phyloP scores from a whole-genome alignment of 2,113 vertebrate species.

The Guaruba guarouba region DNA sequence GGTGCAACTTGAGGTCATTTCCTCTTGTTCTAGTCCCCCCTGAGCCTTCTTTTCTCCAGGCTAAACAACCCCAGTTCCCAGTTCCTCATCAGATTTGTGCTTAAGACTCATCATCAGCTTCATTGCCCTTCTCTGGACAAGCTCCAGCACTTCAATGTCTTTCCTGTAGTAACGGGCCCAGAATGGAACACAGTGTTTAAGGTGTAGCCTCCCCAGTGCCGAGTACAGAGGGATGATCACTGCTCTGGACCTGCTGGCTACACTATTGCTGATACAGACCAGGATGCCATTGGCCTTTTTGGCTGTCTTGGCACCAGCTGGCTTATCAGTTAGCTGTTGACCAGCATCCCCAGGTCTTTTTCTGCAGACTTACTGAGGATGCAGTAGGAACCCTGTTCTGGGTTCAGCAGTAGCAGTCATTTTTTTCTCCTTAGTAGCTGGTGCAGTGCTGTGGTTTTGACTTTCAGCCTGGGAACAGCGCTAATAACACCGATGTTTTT shows the following conservation, averaged over 20 bases:
- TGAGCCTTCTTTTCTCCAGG: not conserved
- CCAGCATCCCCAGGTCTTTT: not conserved
- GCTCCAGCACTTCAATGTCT: not conserved
- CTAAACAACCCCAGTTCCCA: not conserved
- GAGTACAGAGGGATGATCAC: no score
- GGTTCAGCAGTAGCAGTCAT: no score
- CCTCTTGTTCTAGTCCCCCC: not conserved
- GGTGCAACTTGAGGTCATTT: not conserved
- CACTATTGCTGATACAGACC: not conserved
- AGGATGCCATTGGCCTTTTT: not conserved
- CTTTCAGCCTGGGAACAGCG: no score
- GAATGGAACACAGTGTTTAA: not conserved
- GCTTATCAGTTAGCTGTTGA: not conserved
- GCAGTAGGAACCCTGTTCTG: not conserved
- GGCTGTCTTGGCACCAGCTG: not conserved
- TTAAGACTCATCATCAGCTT: not conserved
- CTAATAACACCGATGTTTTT: no score
- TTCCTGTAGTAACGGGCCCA: not conserved
- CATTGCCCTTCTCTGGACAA: not conserved
- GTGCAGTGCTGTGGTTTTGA: no score
- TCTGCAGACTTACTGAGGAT: not conserved
- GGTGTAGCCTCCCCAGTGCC: not conserved
- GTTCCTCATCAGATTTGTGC: not conserved
- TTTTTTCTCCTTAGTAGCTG: no score
- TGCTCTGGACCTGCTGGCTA: not conserved